These are phyloP conservation scores for Erythrocercus mccallii DNA, from an alignment of 2,113 vertebrate species.

Conservation along the genomic window DNA sequence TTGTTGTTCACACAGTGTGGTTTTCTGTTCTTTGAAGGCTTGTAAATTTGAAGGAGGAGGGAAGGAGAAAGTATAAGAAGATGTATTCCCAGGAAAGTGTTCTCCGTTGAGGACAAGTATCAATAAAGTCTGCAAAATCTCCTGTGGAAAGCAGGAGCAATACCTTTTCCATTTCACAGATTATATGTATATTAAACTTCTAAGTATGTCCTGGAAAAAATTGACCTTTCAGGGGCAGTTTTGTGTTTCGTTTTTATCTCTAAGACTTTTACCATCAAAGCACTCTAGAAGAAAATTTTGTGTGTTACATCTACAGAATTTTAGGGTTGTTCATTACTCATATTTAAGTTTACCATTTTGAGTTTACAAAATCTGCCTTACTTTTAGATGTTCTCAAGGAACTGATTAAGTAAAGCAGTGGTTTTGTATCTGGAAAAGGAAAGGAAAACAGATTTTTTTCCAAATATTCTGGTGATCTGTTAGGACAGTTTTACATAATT, in stretches of 20 bases:
- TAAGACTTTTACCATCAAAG: background rate
- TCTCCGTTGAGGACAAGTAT: background rate
- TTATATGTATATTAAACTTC: background rate
- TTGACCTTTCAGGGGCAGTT: background rate
- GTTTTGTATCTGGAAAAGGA: background rate
- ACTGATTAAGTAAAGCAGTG: background rate
- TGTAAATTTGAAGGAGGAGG: background rate
- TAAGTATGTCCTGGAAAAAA: background rate
- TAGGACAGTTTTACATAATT: background rate
- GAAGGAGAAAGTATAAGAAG: background rate
- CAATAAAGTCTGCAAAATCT: background rate
- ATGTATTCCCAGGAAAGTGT: background rate
- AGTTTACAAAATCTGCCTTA: background rate
- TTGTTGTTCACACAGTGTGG: background rate
- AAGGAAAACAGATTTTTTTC: background rate
- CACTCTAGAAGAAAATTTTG: background rate
- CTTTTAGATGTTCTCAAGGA: background rate
- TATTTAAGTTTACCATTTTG: background rate
- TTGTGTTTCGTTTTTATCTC: background rate
- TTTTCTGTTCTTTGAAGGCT: background rate
- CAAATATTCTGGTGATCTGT: background rate
- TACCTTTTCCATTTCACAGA: background rate
- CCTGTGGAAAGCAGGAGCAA: background rate
- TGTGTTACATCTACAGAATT: background rate
- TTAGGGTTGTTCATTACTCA: background rate